Evolutionary conservation across 2,888 invertebrate species (phyloP).

Genomic region (Leptopilina myrica): DNA sequence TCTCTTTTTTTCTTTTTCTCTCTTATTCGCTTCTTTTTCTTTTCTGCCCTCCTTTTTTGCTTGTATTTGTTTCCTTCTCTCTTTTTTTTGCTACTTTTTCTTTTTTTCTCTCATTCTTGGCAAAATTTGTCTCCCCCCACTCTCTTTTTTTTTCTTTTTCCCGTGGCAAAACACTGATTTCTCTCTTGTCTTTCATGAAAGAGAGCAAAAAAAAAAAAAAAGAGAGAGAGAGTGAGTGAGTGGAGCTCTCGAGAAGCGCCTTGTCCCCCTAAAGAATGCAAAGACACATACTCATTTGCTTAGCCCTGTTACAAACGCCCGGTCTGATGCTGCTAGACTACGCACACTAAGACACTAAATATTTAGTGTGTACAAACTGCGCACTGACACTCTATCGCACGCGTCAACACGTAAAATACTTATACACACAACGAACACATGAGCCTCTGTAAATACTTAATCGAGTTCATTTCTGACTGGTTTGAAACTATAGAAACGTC

Average conservation of each 20-base stretch:
- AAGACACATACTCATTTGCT: constrained; percentile 69
- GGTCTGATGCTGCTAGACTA: constrained; percentile 26
- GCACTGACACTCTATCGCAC: background rate
- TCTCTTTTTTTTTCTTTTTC: background rate
- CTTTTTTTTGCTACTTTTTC: too few relatives aligned
- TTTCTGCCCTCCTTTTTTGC: too few relatives aligned
- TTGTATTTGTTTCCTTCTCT: too few relatives aligned
- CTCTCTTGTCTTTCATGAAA: constrained; percentile 12
- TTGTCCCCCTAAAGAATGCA: constrained; percentile 68
- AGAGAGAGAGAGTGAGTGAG: constrained; percentile 54
- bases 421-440: constrained; percentile 45
- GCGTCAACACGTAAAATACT: constrained; percentile 49
- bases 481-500: background rate
- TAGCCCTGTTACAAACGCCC: constrained; percentile 64
- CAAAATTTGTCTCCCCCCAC: too few relatives aligned
- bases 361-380: background rate
- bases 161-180: background rate
- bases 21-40: too few relatives aligned
- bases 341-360: background rate
- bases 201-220: too few relatives aligned
- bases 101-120: too few relatives aligned
- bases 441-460: constrained; percentile 57
- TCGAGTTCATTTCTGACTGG: constrained; percentile 38
- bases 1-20: too few relatives aligned
- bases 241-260: constrained; percentile 68